Percentiles rank a stretch among this genome's conserved stretches.
These are phyloP conservation scores for Bombyx huttoni DNA, from an alignment of 2,888 invertebrate species.

Conservation along the genomic window DNA sequence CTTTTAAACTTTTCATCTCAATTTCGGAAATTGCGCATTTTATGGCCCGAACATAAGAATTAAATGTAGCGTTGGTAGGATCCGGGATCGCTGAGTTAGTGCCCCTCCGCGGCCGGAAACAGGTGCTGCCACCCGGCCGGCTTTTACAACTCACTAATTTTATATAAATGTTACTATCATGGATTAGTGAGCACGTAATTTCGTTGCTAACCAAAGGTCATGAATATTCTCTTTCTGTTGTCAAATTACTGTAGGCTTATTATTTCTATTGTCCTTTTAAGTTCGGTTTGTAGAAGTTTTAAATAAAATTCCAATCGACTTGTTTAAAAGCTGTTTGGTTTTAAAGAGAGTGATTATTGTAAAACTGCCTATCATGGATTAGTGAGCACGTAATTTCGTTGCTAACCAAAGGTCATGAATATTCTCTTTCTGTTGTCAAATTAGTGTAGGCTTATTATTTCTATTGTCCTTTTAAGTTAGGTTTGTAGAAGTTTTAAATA, in stretches of 20 bases:
- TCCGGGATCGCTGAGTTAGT: conserved; percentile 55
- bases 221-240: conserved; percentile 6
- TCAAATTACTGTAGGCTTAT: too few species aligned
- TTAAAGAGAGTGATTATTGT: too few species aligned
- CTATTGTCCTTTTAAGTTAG: too few species aligned
- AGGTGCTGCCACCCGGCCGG: conserved; percentile 37
- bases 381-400: conserved; percentile 2
- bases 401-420: conserved; percentile 1
- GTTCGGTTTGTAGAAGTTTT: too few species aligned
- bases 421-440: conserved; percentile 3
- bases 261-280: too few species aligned
- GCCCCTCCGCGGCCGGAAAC: conserved; percentile 48
- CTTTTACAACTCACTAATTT: conserved; percentile 55
- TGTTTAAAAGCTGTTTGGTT: too few species aligned
- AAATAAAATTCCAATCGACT: too few species aligned
- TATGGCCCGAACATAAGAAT: conserved; percentile 32
- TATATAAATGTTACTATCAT: conserved; percentile 11
- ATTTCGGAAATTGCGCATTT: conserved; percentile 14
- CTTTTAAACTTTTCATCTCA: conserved; percentile 1
- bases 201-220: neutral
- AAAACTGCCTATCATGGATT: conserved; percentile 1
- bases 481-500: too few species aligned
- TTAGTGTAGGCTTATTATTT: too few species aligned
- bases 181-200: conserved; percentile 2
- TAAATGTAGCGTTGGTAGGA: conserved; percentile 48